Conservation (phyloP, 1,140 invertebrate species). For the Neodiprion lecontei region DNA sequence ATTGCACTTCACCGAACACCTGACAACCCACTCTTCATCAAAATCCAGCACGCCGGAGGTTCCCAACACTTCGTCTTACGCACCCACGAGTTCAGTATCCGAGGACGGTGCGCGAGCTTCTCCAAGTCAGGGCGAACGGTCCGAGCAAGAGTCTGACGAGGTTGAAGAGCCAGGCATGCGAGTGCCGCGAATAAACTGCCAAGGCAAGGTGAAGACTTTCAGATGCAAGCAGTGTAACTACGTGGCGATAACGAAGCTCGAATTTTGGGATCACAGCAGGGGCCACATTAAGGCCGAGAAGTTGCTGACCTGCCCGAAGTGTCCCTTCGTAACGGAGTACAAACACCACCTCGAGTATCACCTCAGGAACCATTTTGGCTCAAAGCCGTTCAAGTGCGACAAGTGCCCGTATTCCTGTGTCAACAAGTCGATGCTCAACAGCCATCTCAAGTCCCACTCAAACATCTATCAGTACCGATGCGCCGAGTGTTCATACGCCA, state of each 20-base stretch:
- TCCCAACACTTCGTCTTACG: not conserved
- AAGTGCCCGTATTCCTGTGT: constrained; percentile 94
- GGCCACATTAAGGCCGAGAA: constrained; percentile 94
- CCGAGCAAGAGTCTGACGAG: constrained; percentile 59
- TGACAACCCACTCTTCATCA: constrained; percentile 28
- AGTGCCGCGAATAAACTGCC: constrained; percentile 77
- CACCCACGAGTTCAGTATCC: constrained; percentile 5
- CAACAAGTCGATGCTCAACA: constrained; percentile 99
- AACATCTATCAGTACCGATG: constrained; percentile 97
- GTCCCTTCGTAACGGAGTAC: constrained; percentile 97
- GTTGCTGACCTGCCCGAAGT: constrained; percentile 87
- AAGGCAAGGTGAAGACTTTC: constrained; percentile 86
- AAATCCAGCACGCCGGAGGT: constrained; percentile 20
- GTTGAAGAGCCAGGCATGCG: constrained; percentile 71
- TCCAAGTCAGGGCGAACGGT: constrained; percentile 25
- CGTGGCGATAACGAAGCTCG: constrained; percentile 84
- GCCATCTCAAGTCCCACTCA: constrained; percentile 97
- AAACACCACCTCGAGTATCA: constrained; percentile 99
- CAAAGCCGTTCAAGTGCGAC: constrained; percentile 95
- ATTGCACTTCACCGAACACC: constrained; percentile 35
- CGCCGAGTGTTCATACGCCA: constrained; percentile 93
- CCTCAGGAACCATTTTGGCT: constrained; percentile 92
- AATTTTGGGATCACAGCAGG: constrained; percentile 93
- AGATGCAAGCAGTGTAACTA: constrained; percentile 93
- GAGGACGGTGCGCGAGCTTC: constrained; percentile 20